Evolutionary conservation across 2,888 invertebrate genomes (phyloP), one percentile per base, ranked within the genome.

Genomic region (Tillus elongatus): DNA sequence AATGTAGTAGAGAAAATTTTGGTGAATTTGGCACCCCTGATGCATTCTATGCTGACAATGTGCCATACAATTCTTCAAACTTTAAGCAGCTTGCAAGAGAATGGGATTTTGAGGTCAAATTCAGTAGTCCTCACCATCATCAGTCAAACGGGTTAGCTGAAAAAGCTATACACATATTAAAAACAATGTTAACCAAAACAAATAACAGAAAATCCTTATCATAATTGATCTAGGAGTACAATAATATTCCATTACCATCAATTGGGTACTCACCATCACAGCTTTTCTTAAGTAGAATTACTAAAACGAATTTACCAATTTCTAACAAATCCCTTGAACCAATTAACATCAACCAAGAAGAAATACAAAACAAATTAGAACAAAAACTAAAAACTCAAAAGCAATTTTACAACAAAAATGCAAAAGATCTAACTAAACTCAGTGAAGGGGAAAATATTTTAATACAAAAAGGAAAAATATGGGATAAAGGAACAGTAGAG

Each of bases 41-140:
- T 28, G 28, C n/a, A 28, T 4, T 28, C 2, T 28, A 15, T 35
- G 35, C 35, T 8, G 28, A 29, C 9, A 35, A 35, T 16, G 35
- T 35, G 4, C 28, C 28, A 8, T 35, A 28, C n/a, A 35, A 35
- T 15, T 28, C 16, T 8, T 10, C 4, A 30, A 2, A 4, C 11
- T 35, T 35, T n/a, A 30, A 16, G 19, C 12, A 9, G 13, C 30
- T 35, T 16, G 35, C 19, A 1, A n/a, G 30, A 3, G 6, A 16
- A 2, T 35, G 35, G 35, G 28, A 35, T 28, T 35, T 35, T 35
- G 35, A 35, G 12, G 8, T 28, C 1, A 16, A 8, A 15, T 35
- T 35, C 8, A 16, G 16, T 16, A 35, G 35, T 30, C 30, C 35
- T n/a, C 30, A 35, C 13, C 13, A 35, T 10, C n/a, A n/a, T n/a